Evolutionary conservation across 2,797 vertebrate species (phyloP).

Genomic region (Darevskia nairensis): DNA sequence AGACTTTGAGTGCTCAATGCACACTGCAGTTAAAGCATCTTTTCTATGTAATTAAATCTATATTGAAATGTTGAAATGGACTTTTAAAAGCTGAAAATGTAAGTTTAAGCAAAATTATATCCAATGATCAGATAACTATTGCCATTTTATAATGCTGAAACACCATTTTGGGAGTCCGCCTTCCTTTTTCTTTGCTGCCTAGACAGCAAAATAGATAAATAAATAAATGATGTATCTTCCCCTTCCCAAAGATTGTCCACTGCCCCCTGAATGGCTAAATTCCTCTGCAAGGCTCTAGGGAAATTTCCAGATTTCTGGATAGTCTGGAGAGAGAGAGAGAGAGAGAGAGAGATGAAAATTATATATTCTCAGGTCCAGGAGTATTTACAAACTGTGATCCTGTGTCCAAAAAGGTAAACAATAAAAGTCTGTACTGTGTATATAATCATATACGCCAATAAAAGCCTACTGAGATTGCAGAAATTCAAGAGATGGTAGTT

Average conservation of each 20-base stretch:
- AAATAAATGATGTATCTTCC: neutral
- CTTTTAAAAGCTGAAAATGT: conserved; percentile 59
- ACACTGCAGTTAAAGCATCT: conserved; percentile 60
- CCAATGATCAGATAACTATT: neutral
- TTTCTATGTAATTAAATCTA: conserved; percentile 67
- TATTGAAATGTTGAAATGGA: conserved; percentile 53
- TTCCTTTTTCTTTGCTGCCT: neutral
- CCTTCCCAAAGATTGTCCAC: neutral
- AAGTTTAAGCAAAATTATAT: conserved; percentile 55
- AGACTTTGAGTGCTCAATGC: conserved; percentile 68
- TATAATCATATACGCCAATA: neutral
- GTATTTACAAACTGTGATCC: neutral
- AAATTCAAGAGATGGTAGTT: neutral
- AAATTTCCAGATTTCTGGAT: neutral
- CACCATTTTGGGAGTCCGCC: neutral
- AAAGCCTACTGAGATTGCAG: neutral
- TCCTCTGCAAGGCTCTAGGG: neutral
- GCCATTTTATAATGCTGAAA: neutral
- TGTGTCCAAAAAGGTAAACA: neutral
- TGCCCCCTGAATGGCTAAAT: neutral
- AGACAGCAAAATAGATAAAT: neutral
- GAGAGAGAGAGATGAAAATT: neutral
- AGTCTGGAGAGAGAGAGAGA: neutral
- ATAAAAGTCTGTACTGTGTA: neutral
- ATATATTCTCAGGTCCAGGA: neutral